Evolutionary conservation across 2,888 invertebrate genomes (phyloP).

Genomic region (Mesorhabditis spiculigera): DNA sequence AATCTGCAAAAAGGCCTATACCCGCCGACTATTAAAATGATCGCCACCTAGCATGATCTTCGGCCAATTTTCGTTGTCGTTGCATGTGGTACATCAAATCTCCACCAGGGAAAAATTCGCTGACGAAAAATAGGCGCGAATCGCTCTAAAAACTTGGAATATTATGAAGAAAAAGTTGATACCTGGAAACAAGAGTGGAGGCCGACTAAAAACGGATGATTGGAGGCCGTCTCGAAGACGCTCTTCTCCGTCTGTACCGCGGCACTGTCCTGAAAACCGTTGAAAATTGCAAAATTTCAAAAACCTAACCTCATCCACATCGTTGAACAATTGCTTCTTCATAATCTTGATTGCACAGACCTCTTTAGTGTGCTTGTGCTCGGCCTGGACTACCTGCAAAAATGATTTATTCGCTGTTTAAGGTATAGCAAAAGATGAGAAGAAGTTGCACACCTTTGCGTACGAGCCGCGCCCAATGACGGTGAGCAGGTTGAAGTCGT

Average conservation of each 20-base stretch:
- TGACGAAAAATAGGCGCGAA: slow-evolving; percentile 81
- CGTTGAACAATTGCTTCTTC: slow-evolving; percentile 95
- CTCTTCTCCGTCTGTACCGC: slow-evolving; percentile 97
- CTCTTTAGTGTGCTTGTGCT: slow-evolving; percentile 85
- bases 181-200: slow-evolving; percentile 96
- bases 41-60: slow-evolving; percentile 80
- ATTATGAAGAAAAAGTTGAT: background rate
- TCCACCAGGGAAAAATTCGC: slow-evolving; percentile 93
- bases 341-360: slow-evolving; percentile 99
- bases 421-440: too few relatives aligned
- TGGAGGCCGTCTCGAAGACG: slow-evolving; percentile 98
- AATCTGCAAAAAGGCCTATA: slow-evolving; percentile 72
- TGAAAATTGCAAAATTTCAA: background rate
- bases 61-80: slow-evolving; percentile 86
- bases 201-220: slow-evolving; percentile 98
- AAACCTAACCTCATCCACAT: slow-evolving; percentile 77
- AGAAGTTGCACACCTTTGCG: slow-evolving; percentile 82
- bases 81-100: slow-evolving; percentile 99
- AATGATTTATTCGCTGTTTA: too few relatives aligned
- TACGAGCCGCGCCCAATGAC: slow-evolving; percentile 98
- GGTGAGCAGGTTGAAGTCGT: slow-evolving; percentile 93
- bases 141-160: slow-evolving; percentile 41
- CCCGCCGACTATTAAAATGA: too few relatives aligned
- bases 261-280: slow-evolving; percentile 69
- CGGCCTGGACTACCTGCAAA: slow-evolving; percentile 69